A percentile compares a stretch with the other conserved stretches of the same genome.
phyloP scores from a whole-genome alignment of 2,888 invertebrate genomes.

The Crematogaster levior region DNA sequence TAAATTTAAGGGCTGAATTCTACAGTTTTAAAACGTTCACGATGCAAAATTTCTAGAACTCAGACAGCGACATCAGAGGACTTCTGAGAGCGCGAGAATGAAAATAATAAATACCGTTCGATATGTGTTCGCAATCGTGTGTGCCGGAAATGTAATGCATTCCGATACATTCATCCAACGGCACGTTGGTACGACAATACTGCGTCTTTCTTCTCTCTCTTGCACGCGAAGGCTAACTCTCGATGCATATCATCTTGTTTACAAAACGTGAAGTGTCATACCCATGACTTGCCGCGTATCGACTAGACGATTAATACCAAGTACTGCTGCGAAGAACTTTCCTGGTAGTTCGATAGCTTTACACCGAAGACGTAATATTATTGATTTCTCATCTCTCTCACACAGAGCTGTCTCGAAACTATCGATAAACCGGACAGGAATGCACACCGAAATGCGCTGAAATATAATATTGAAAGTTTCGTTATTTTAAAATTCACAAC shows the following conservation, averaged over 20 bases:
- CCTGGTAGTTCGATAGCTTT: neutral
- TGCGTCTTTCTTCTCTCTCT: conserved; percentile 48
- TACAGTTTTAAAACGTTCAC: neutral
- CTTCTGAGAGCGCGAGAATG: neutral
- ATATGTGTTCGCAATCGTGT: conserved; percentile 43
- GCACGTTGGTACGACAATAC: conserved; percentile 71
- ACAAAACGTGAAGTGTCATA: conserved; percentile 63
- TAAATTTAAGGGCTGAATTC: too few relatives aligned
- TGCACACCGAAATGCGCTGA: neutral
- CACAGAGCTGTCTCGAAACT: neutral
- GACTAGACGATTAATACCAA: conserved; percentile 8
- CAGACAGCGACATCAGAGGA: neutral
- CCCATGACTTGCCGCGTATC: conserved; percentile 11
- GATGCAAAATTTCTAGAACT: neutral
- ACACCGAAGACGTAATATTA: neutral
- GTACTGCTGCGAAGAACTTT: neutral
- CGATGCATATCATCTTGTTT: conserved; percentile 64
- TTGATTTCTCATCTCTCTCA: neutral
- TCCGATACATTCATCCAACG: conserved; percentile 76
- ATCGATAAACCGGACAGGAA: neutral
- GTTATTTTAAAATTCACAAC: neutral
- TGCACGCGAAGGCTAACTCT: conserved; percentile 31
- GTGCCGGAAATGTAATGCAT: conserved; percentile 78
- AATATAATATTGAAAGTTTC: neutral
- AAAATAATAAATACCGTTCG: conserved; percentile 59